These are phyloP conservation scores for Mycteria americana DNA, from an alignment of 2,797 vertebrate genomes.

Conservation along the genomic window DNA sequence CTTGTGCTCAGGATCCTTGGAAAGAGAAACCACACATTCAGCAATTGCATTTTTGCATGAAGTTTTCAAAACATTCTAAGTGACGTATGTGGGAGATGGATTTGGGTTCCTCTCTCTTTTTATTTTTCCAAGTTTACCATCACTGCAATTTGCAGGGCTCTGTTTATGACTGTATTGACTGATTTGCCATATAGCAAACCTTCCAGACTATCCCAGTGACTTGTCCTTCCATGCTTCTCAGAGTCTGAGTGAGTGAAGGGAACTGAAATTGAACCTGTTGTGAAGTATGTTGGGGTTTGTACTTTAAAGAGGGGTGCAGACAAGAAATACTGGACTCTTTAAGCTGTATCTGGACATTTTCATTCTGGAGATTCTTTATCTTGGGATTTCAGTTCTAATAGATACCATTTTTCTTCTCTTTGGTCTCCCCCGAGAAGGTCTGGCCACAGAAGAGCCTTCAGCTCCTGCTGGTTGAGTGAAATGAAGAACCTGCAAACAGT, in stretches of 20 bases:
- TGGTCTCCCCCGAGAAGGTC: constrained; percentile 27
- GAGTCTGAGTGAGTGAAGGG: background rate
- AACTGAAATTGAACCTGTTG: background rate
- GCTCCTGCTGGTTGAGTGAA: background rate
- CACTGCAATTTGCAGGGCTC: background rate
- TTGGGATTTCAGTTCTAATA: background rate
- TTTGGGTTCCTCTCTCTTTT: background rate
- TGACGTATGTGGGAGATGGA: background rate
- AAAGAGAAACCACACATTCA: background rate
- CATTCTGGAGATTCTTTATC: background rate
- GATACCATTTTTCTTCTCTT: constrained; percentile 60
- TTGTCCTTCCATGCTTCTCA: background rate
- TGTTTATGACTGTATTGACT: background rate
- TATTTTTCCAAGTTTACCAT: background rate
- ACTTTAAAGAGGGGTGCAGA: background rate
- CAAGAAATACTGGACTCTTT: background rate
- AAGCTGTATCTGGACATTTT: background rate
- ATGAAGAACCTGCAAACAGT: constrained; percentile 46
- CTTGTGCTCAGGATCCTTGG: constrained; percentile 28
- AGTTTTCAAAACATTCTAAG: background rate
- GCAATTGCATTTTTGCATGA: background rate
- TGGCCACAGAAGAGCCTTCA: background rate
- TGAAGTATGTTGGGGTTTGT: background rate
- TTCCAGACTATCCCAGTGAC: background rate
- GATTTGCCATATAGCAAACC: background rate